Conservation (phyloP, 2,797 vertebrate species). For the Chiloscyllium punctatum region DNA sequence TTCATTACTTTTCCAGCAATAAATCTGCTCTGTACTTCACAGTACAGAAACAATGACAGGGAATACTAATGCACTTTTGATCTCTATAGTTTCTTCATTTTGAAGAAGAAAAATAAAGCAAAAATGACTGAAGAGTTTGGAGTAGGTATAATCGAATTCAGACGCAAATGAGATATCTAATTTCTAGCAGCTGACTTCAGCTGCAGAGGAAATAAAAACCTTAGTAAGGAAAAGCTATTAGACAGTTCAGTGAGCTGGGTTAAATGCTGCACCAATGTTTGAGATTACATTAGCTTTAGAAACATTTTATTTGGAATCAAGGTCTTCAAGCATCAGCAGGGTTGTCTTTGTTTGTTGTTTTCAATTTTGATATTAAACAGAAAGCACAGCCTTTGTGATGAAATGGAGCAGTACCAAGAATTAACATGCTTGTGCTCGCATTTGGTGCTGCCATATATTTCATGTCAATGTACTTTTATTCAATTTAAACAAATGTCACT, state of each 20-base stretch:
- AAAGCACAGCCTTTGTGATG: not conserved
- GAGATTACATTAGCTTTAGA: not conserved
- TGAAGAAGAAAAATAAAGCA: not conserved
- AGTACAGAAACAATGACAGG: not conserved
- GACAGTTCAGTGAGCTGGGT: not conserved
- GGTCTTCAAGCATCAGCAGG: not conserved
- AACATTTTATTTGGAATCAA: not conserved
- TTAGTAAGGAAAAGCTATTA: not conserved
- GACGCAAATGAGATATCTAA: not conserved
- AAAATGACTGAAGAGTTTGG: not conserved
- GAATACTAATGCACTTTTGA: slow-evolving; percentile 22
- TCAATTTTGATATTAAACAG: slow-evolving; percentile 23
- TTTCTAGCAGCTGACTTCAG: not conserved
- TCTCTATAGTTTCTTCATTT: slow-evolving; percentile 4
- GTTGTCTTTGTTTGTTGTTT: slow-evolving; percentile 12
- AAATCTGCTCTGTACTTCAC: slow-evolving; percentile 10
- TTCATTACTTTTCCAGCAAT: slow-evolving; percentile 25
- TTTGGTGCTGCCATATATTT: slow-evolving; percentile 5
- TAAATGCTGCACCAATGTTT: not conserved
- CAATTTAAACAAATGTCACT: slow-evolving; percentile 28
- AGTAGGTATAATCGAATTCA: not conserved
- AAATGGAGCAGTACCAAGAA: not conserved
- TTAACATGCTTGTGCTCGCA: not conserved
- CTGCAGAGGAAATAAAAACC: not conserved
- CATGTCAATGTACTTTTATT: not conserved